Percentiles rank a stretch among this genome's conserved stretches.
These are phyloP conservation scores for Lethocerus indicus DNA, from an alignment of 1,140 invertebrate genomes.

Conservation along the genomic window DNA sequence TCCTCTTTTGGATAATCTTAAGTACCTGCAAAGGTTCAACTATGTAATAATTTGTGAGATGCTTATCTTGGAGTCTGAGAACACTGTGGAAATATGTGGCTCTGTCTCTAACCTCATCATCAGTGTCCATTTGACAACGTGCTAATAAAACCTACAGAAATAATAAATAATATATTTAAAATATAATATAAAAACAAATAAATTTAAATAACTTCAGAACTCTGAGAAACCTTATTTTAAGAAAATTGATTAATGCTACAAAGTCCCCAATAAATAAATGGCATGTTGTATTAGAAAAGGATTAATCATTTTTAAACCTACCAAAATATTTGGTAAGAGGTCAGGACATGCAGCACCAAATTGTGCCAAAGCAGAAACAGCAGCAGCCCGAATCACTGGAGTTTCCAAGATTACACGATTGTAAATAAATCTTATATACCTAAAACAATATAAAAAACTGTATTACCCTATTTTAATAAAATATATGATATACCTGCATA, in stretches of 20 bases:
- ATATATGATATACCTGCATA: too few species aligned
- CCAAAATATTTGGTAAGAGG: constrained; percentile 70
- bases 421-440: constrained; percentile 97
- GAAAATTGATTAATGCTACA: neutral
- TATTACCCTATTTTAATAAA: too few species aligned
- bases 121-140: constrained; percentile 87
- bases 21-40: constrained; percentile 48
- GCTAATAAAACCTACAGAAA: constrained; percentile 45
- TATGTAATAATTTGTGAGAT: constrained; percentile 69
- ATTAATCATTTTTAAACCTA: constrained; percentile 22
- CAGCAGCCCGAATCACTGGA: constrained; percentile 84
- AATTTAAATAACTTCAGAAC: neutral
- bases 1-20: too few species aligned
- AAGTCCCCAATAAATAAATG: too few species aligned
- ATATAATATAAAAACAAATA: neutral
- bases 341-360: constrained; percentile 92
- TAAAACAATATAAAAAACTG: constrained; percentile 18
- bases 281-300: neutral
- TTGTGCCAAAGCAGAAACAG: constrained; percentile 91
- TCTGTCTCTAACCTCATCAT: constrained; percentile 96
- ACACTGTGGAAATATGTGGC: constrained; percentile 93
- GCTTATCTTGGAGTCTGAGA: constrained; percentile 44
- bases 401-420: constrained; percentile 96
- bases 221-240: neutral
- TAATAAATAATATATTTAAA: neutral